phyloP scores from a whole-genome alignment of 2,113 vertebrate genomes.

The Castor canadensis region DNA sequence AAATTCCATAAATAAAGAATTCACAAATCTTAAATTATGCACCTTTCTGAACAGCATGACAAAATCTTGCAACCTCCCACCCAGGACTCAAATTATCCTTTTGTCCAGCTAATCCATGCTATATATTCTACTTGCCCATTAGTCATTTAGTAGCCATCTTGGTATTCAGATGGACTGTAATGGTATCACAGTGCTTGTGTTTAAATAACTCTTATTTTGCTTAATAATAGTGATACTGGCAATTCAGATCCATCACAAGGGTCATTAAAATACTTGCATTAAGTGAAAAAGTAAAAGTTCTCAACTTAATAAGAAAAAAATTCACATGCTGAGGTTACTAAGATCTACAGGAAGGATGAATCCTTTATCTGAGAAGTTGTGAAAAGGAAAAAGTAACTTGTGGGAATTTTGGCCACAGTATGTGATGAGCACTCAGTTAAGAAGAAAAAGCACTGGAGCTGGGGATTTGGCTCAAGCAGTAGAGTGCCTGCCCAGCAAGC shows the following conservation, averaged over 20 bases:
- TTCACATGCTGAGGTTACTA: background rate
- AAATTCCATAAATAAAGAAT: background rate
- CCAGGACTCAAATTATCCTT: too few species aligned
- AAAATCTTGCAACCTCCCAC: background rate
- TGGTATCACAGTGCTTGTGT: background rate
- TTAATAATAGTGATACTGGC: background rate
- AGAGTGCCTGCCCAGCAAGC: too few species aligned
- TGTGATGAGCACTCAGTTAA: background rate
- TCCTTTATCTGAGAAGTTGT: background rate
- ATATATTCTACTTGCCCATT: background rate
- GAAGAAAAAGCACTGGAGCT: too few species aligned
- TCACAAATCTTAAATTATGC: background rate
- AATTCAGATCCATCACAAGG: background rate
- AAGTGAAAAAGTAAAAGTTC: background rate
- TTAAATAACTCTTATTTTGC: background rate
- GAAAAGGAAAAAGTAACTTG: background rate
- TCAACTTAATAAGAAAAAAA: background rate
- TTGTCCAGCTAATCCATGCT: background rate
- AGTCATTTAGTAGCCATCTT: background rate
- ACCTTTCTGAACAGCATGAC: background rate
- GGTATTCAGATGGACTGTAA: background rate
- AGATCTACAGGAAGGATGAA: background rate
- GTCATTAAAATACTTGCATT: background rate
- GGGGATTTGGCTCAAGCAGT: too few species aligned
- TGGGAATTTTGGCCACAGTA: background rate